Conservation (phyloP, 2,113 vertebrate species). For the Scomber scombrus region DNA sequence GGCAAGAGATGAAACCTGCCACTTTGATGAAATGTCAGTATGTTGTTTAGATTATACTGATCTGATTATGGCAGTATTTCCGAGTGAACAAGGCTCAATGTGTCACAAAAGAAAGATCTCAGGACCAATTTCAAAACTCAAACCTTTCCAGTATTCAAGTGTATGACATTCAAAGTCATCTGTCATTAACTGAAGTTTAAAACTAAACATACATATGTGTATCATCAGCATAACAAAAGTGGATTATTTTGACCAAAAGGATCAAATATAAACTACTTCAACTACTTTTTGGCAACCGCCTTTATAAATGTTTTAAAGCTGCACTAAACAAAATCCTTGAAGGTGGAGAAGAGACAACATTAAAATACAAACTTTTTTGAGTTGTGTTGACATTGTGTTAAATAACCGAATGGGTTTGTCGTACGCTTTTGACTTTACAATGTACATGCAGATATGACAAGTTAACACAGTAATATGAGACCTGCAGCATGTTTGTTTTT, state of each 20-base stretch:
- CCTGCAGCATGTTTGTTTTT: background rate
- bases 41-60: too few relatives aligned
- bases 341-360: slow-evolving; percentile 9
- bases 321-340: slow-evolving; percentile 16
- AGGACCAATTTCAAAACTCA: too few relatives aligned
- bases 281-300: slow-evolving; percentile 41
- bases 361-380: background rate
- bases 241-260: background rate
- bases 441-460: background rate
- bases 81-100: too few relatives aligned
- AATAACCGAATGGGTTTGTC: background rate
- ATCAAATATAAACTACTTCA: slow-evolving; percentile 2
- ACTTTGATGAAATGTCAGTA: too few relatives aligned
- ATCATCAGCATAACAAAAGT: slow-evolving; percentile 1
- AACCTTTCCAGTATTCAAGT: too few relatives aligned
- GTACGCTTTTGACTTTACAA: slow-evolving; percentile 7
- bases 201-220: background rate
- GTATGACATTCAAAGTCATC: too few relatives aligned
- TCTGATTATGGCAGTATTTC: too few relatives aligned
- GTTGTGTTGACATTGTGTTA: background rate
- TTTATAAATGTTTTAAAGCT: slow-evolving; percentile 32
- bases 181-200: background rate
- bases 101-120: too few relatives aligned
- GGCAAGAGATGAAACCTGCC: too few relatives aligned
- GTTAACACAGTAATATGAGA: background rate